Evolutionary conservation across 2,888 invertebrate genomes (phyloP), one percentile per base, ranked within the genome.

Genomic region (Microdon myrmicae): DNA sequence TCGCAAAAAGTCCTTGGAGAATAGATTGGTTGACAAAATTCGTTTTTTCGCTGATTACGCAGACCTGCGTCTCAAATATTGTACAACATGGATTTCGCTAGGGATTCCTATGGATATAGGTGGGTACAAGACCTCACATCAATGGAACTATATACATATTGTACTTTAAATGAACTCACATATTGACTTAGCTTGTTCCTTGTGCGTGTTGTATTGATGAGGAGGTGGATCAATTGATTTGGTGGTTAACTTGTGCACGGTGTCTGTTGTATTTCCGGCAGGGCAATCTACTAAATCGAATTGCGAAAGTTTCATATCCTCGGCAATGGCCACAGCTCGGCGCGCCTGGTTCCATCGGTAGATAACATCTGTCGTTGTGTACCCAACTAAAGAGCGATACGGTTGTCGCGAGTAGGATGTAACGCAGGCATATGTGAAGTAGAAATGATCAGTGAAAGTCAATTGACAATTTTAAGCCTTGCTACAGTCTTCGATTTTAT

Each of bases 221-320:
- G 51, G 29, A 9, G 51, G 10, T 3, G 72, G 69, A 54, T 61
- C 67, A 17, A 72, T 74, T 13, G 75, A 71, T 19, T 45, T 64
- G 19, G 51, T 55, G 31, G 78, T 73, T 64, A 77, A 75, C 70
- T 78, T 79, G 67, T 78, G 75, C 69, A 78, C 71, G 76, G 81
- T 75, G 71, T 79, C 82, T 34, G 88, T 87, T 71, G 86, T 82
- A 79, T 88, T 89, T 54, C 86, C 87, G 19, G 87, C 86, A 20
- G 89, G 89, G 70, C 87, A 87, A 66, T 86, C 87, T 54, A 90
- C 87, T 68, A 92, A 83, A 81, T 90, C 90, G 80, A 92, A 92
- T 81, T 92, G 92, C 31, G 90, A 90, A 73, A 92, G 82, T 79
- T 89, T 89, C 87, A 92, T 90, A 77, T 90, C 91, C 72, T 88